Base-by-base conservation (phyloP, 2,113 vertebrate species). In the Peromyscus maniculatus region DNA sequence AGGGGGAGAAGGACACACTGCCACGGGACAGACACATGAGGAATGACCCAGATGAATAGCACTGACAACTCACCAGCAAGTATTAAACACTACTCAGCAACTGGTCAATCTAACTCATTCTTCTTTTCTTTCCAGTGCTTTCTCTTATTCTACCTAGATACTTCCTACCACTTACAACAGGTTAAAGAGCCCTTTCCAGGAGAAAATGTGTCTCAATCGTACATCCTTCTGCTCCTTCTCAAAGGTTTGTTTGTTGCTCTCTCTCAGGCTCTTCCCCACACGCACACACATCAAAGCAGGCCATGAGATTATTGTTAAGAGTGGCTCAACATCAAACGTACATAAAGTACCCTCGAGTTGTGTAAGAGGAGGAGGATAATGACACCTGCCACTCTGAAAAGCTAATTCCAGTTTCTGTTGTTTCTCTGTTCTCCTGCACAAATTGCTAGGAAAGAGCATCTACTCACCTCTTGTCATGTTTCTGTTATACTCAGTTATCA, bases 401-500 rank as follows among this genome's bases (percentile, higher is more conserved):
- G 74, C 64, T 49, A 21, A 90, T 79, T 87, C 75, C 17, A n/a
- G 66, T 49, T 77, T 89, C 36, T 84, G 7, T 31, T n/a, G 55
- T 28, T 90, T 94, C 88, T 92, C 67, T 71, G 67, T 52, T 16
- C 59, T 55, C 57, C 16, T 78, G 69, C 69, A 93, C 5, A 95
- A 88, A 90, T 69, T 74, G 80, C 84, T 95, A 66, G 91, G 78
- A 33, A 90, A 39, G 91, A 66, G 0, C 69, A 9, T 13, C 59
- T 72, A 62, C 7, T n/a, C 5, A 43, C 67, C 26, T 92, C 66
- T 57, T 75, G 77, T 88, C 71, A 91, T 31, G 46, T 55, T 59
- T 57, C 24, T 28, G 12, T 62, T 88, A 74, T 21, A 89, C 11
- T 36, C 4, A 43, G 82, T 36, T 75, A 82, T 19, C 46, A 62